These are phyloP conservation scores for Himalopsyche anomala DNA, from an alignment of 2,888 invertebrate genomes.

Conservation along the genomic window DNA sequence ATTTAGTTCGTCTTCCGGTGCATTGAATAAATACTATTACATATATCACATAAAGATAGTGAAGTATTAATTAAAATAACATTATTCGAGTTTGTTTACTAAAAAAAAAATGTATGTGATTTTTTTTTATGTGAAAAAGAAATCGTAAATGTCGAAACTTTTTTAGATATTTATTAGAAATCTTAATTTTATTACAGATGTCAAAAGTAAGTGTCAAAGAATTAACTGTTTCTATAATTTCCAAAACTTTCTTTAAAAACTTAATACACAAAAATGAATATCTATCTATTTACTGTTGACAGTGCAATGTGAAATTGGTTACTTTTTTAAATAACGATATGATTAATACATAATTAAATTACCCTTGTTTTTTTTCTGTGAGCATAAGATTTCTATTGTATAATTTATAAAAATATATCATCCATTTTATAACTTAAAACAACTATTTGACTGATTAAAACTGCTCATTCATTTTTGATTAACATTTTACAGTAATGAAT, in stretches of 20 bases:
- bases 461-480: too few species aligned
- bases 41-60: background rate
- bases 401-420: too few species aligned
- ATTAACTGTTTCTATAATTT: background rate
- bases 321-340: too few species aligned
- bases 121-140: constrained; percentile 1
- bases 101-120: background rate
- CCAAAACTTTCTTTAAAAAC: background rate
- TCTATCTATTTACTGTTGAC: background rate
- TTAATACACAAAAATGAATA: background rate
- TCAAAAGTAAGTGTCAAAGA: background rate
- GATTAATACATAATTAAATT: too few species aligned
- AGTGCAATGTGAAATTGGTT: too few species aligned
- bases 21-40: too few species aligned
- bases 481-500: too few species aligned
- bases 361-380: too few species aligned
- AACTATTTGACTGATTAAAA: too few species aligned
- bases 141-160: background rate
- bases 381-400: too few species aligned
- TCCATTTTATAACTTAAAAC: too few species aligned
- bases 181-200: background rate
- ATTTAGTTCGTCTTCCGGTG: too few species aligned
- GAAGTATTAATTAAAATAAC: background rate
- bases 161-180: background rate
- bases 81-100: background rate